These are phyloP conservation scores for Apamea sordens DNA, from an alignment of 2,888 invertebrate genomes.

Conservation along the genomic window DNA sequence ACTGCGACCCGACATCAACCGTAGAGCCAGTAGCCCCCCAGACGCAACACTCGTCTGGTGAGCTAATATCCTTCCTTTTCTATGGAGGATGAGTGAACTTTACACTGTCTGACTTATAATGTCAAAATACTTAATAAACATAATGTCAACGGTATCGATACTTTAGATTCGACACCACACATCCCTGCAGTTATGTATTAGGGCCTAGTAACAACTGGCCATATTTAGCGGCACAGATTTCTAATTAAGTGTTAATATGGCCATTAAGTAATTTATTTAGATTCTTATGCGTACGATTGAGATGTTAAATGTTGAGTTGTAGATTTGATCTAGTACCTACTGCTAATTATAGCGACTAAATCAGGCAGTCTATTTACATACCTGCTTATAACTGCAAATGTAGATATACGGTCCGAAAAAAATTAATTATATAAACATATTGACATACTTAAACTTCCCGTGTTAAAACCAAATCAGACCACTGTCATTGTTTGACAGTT, in stretches of 20 bases:
- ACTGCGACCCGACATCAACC: no score
- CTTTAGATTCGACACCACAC: background rate
- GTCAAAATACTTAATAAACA: no score
- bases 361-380: background rate
- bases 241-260: slow-evolving; percentile 34
- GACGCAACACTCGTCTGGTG: no score
- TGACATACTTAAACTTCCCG: background rate
- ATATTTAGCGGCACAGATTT: slow-evolving; percentile 36
- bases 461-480: background rate
- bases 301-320: slow-evolving; percentile 17
- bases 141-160: slow-evolving; percentile 23
- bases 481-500: no score
- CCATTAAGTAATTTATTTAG: slow-evolving; percentile 42
- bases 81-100: no score
- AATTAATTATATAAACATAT: background rate
- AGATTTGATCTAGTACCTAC: background rate
- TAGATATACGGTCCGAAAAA: background rate
- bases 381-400: background rate
- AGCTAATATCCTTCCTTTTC: no score
- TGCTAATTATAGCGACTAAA: background rate
- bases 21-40: no score
- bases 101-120: no score
- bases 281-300: slow-evolving; percentile 36
- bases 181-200: slow-evolving; percentile 8
- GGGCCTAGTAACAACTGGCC: slow-evolving; percentile 22